Conservation (phyloP, 1,140 invertebrate species). For the Hycleus cichorii region DNA sequence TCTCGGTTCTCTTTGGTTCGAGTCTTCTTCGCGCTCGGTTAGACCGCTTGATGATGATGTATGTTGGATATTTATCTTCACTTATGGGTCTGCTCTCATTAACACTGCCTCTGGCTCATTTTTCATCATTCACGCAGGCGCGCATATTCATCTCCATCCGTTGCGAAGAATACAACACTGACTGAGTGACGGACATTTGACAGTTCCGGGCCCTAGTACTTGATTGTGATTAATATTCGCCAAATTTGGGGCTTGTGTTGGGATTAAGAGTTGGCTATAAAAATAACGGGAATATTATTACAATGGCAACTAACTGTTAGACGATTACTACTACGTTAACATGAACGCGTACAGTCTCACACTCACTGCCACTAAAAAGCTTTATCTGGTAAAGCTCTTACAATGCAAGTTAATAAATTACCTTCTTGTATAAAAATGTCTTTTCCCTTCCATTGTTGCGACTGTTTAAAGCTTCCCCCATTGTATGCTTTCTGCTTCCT, state of each 20-base stretch:
- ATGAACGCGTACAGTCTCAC: no score
- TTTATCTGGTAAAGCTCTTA: no score
- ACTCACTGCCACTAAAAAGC: no score
- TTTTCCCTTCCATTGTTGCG: no score
- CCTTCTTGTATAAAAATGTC: no score
- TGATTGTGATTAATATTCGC: constrained; percentile 32
- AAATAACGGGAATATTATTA: background rate
- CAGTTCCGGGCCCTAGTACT: constrained; percentile 11
- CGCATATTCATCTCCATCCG: constrained; percentile 20
- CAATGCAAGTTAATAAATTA: no score
- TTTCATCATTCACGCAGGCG: constrained; percentile 27
- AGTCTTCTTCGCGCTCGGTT: no score
- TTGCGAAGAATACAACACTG: background rate
- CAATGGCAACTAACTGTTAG: no score
- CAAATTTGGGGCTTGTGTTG: constrained; percentile 18
- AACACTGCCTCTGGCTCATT: constrained; percentile 23
- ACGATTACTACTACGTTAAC: no score
- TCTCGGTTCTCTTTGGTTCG: no score
- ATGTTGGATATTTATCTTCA: constrained; percentile 25
- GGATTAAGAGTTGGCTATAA: constrained; percentile 19
- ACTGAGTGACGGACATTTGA: constrained; percentile 24
- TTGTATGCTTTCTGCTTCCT: no score
- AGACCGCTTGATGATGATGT: constrained; percentile 24
- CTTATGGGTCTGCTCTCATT: constrained; percentile 19
- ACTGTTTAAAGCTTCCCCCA: no score